These are phyloP conservation scores for Gryllus bimaculatus DNA, from an alignment of 1,140 invertebrate species.

Conservation along the genomic window DNA sequence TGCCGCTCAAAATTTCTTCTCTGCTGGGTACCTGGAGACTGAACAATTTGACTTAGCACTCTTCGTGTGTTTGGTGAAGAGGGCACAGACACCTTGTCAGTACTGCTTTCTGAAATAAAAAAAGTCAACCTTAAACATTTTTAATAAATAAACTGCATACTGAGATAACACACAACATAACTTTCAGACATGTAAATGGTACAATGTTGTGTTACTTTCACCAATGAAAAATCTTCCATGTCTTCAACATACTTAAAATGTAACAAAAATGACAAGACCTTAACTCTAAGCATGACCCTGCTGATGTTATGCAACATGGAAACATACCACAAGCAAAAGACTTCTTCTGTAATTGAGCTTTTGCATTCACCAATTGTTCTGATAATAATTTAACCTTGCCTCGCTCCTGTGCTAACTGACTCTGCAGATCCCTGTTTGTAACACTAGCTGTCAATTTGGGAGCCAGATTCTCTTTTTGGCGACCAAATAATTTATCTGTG, in stretches of 20 bases:
- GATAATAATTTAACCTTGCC: background rate
- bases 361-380: background rate
- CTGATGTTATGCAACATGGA: background rate
- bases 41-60: constrained; percentile 32
- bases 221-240: too few relatives aligned
- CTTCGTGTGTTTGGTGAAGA: constrained; percentile 33
- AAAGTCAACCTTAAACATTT: background rate
- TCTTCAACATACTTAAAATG: background rate
- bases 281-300: background rate
- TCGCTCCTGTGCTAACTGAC: background rate
- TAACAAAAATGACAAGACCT: background rate
- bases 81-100: background rate
- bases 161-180: too few relatives aligned
- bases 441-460: constrained; percentile 25
- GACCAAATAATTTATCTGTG: constrained; percentile 52
- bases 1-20: constrained; percentile 30
- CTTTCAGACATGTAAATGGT: too few relatives aligned
- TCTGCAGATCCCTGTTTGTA: background rate
- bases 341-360: background rate
- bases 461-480: constrained; percentile 44
- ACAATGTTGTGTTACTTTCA: too few relatives aligned
- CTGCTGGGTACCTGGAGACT: constrained; percentile 29
- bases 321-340: background rate
- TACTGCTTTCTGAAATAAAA: background rate
- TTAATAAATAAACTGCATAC: too few relatives aligned